phyloP scores from a whole-genome alignment of 2,113 vertebrate species.

The Chitala chitala region DNA sequence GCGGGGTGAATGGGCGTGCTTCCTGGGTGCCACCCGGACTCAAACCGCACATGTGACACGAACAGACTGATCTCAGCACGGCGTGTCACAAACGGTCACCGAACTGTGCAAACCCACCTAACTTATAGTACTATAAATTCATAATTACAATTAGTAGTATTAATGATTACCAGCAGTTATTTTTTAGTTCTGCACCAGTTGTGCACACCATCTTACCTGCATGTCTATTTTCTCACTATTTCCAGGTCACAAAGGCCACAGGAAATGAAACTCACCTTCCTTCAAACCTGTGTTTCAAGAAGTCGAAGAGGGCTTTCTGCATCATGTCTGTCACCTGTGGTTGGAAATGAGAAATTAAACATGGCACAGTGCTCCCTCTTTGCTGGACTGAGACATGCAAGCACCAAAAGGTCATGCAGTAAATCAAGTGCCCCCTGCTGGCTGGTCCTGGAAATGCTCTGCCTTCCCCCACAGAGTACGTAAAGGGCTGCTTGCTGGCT shows the following conservation, averaged over 20 bases:
- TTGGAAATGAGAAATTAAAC: slow-evolving; percentile 23
- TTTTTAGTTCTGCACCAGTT: not conserved
- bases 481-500: too few relatives aligned
- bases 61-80: not conserved
- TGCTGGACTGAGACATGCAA: not conserved
- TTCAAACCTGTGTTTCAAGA: slow-evolving; percentile 98
- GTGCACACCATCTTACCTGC: not conserved
- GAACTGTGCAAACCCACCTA: not conserved
- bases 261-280: slow-evolving; percentile 79
- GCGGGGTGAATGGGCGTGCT: not conserved
- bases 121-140: not conserved
- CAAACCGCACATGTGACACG: not conserved
- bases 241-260: not conserved
- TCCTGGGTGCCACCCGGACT: not conserved
- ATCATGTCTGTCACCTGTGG: slow-evolving; percentile 98
- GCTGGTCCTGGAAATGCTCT: too few relatives aligned
- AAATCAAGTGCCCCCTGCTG: too few relatives aligned
- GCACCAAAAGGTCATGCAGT: too few relatives aligned
- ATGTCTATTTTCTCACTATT: not conserved
- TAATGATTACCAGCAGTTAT: not conserved
- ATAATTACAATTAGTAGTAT: not conserved
- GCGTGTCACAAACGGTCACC: too few relatives aligned
- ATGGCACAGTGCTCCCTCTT: not conserved
- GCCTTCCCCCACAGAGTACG: too few relatives aligned
- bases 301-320: slow-evolving; percentile 99